These are phyloP conservation scores for Cryptoblepharus egeriae DNA, from an alignment of 2,797 vertebrate species.

Conservation along the genomic window DNA sequence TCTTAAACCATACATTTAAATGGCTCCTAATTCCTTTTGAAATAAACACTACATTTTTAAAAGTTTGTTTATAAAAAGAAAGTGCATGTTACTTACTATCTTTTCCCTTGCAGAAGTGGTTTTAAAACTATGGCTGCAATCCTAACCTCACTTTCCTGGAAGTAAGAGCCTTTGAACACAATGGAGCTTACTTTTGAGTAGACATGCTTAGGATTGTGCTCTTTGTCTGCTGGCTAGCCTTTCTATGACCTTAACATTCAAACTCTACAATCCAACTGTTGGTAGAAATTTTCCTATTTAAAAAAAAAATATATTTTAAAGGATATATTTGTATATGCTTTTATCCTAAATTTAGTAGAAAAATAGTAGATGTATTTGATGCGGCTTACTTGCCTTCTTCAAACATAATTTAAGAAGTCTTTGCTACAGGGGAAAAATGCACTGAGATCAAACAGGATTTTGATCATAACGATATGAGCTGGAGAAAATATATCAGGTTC, in stretches of 20 bases:
- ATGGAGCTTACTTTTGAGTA: too few species aligned
- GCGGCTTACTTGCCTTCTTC: slow-evolving; percentile 9
- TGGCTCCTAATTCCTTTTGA: not conserved
- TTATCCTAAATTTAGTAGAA: slow-evolving; percentile 26
- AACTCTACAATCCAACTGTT: slow-evolving; percentile 14
- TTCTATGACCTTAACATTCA: not conserved
- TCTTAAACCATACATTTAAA: too few species aligned
- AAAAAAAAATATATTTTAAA: too few species aligned
- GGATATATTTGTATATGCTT: slow-evolving; percentile 12
- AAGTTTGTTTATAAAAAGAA: not conserved
- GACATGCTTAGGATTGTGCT: too few species aligned
- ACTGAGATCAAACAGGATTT: not conserved
- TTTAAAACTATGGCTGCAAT: too few species aligned
- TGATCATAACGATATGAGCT: slow-evolving; percentile 6
- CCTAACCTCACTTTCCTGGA: too few species aligned
- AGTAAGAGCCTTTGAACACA: too few species aligned
- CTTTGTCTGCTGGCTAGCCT: too few species aligned
- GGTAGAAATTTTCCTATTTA: not conserved
- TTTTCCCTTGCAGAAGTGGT: not conserved
- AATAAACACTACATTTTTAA: not conserved
- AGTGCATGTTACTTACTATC: too few species aligned
- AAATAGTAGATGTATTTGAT: not conserved
- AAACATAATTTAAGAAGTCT: not conserved
- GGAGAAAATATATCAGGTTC: not conserved
- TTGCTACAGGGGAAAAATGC: not conserved